A percentile compares a stretch with the other conserved stretches of the same genome.
Conservation (phyloP, 2,888 invertebrate species). For the Hofmannophila pseudospretella region DNA sequence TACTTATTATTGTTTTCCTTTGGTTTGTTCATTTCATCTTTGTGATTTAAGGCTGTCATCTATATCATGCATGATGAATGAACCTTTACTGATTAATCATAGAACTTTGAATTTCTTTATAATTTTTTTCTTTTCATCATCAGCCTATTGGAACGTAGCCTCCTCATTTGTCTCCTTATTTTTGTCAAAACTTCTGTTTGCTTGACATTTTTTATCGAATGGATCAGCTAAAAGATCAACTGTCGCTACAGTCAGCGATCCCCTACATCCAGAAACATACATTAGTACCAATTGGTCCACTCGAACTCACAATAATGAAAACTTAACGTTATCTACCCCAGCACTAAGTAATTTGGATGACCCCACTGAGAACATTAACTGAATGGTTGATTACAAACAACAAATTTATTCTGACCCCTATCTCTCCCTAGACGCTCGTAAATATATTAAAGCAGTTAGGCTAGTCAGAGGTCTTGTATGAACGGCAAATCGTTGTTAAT, state of each 20-base stretch:
- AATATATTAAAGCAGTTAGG: constrained; percentile 17
- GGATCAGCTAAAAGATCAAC: neutral
- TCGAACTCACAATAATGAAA: constrained; percentile 64
- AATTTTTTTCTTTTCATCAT: no score
- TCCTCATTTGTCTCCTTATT: no score
- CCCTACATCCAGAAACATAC: constrained; percentile 18
- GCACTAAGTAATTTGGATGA: constrained; percentile 62
- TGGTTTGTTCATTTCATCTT: no score
- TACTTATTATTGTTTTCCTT: no score
- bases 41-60: no score
- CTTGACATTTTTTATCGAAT: no score
- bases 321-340: constrained; percentile 63
- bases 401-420: constrained; percentile 42
- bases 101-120: no score
- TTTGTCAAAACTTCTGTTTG: no score
- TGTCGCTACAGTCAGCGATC: neutral
- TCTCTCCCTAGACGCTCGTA: constrained; percentile 27
- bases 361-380: constrained; percentile 48
- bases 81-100: no score
- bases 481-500: constrained; percentile 27
- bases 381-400: constrained; percentile 56
- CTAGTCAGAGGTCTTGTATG: constrained; percentile 17
- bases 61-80: no score
- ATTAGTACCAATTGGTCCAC: constrained; percentile 43
- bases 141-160: no score